Base-by-base conservation (phyloP, 2,113 vertebrate genomes). In the Meriones unguiculatus region DNA sequence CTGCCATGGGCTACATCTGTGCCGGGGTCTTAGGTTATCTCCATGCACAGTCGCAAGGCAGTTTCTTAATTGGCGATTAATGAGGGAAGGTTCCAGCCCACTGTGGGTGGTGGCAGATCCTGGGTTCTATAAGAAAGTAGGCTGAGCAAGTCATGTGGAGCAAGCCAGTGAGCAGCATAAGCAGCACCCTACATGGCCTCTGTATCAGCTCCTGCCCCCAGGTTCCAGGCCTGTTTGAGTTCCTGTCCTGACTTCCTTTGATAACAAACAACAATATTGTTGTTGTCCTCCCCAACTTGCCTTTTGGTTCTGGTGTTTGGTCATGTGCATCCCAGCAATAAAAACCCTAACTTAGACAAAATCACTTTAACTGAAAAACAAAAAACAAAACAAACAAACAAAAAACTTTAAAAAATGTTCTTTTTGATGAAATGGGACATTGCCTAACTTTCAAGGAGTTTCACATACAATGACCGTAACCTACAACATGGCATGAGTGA, bases 381-480 rank as follows among this genome's bases (percentile, higher is more conserved):
- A 46, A 46, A 4, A 46, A 46, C 4, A 4, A 46, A 46, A 46
- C 4, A 4, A 46, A 46, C 4, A 46, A 46, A 5, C 4, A 4
- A n/a, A n/a, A n/a, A n/a, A 46, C 46, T 46, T 46, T 46, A 46
- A 46, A 46, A 46, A 46, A 46, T 46, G 87, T 95, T 85, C 25
- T 89, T 89, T 92, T 89, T n/a, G 87, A 87, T 94, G 62, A 87
- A 91, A 52, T 2, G 22, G 52, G 64, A 90, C 93, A 93, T 25
- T 76, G 50, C 52, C 14, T 88, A 80, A 52, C 46, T 10, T 70
- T 70, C 84, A 70, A 75, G 81, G 50, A 62, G 22, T 2, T 77
- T 57, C n/a, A 91, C 25, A 77, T 46, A 69, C 38, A 89, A 72
- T 81, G 54, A 46, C 18, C 30, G 92, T 14, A 87, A 13, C 38